Conservation (phyloP, 2,113 vertebrate species). For the Hemicordylus capensis region DNA sequence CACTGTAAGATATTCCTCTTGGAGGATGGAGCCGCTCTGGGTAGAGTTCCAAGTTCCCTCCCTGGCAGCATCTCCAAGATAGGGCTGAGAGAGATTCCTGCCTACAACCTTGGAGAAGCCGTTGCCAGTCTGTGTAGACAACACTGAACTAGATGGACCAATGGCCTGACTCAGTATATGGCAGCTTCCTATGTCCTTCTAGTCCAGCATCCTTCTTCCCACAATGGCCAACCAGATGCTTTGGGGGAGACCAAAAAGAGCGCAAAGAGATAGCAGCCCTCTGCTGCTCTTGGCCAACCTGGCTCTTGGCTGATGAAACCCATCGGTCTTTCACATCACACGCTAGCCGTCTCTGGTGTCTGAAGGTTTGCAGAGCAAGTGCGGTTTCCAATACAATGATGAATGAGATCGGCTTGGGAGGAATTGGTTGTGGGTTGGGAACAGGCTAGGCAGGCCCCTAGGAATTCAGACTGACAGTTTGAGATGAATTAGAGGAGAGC, state of each 20-base stretch:
- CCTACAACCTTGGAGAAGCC: too few relatives aligned
- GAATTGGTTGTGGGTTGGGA: slow-evolving; percentile 63
- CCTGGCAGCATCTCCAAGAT: too few relatives aligned
- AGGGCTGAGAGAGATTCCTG: too few relatives aligned
- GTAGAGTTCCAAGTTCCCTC: too few relatives aligned
- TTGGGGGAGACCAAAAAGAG: background rate
- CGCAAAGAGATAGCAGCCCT: too few relatives aligned
- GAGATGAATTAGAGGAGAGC: slow-evolving; percentile 65
- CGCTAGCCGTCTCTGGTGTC: background rate
- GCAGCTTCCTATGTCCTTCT: too few relatives aligned
- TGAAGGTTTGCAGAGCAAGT: slow-evolving; percentile 45
- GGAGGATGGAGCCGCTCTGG: too few relatives aligned
- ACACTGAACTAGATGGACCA: too few relatives aligned
- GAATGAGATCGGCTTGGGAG: slow-evolving; percentile 60
- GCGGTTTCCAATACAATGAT: slow-evolving; percentile 14
- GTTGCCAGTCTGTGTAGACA: too few relatives aligned
- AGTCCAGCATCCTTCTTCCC: background rate
- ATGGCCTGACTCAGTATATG: too few relatives aligned
- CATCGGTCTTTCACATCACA: background rate
- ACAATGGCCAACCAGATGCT: background rate
- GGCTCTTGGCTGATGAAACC: too few relatives aligned
- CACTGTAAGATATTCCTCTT: too few relatives aligned
- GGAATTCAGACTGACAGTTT: slow-evolving; percentile 71
- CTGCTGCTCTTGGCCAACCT: background rate
- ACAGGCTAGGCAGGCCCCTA: slow-evolving; percentile 64